Evolutionary conservation across 2,888 invertebrate species (phyloP).

Genomic region (Agapostemon virescens): DNA sequence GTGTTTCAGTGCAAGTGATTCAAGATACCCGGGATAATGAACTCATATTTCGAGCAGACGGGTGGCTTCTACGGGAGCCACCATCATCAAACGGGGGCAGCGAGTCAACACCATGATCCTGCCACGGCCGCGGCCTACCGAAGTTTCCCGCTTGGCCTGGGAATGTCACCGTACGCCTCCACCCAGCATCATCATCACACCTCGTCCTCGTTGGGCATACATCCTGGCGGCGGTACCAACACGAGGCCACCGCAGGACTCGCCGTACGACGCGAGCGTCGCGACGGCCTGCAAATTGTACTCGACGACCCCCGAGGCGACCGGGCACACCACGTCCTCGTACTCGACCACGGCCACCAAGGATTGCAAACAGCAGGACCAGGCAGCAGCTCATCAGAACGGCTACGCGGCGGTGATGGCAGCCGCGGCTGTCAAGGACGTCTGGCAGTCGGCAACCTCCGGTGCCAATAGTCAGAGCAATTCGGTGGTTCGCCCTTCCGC

Average conservation of each 20-base stretch:
- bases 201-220: slow-evolving; percentile 81
- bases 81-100: slow-evolving; percentile 88
- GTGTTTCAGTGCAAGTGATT: slow-evolving; percentile 75
- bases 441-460: slow-evolving; percentile 87
- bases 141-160: slow-evolving; percentile 92
- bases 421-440: slow-evolving; percentile 85
- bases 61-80: slow-evolving; percentile 94
- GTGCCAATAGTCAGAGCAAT: slow-evolving; percentile 84
- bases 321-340: slow-evolving; percentile 83
- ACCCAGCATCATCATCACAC: slow-evolving; percentile 86
- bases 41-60: slow-evolving; percentile 96
- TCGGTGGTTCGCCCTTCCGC: slow-evolving; percentile 89
- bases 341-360: slow-evolving; percentile 84
- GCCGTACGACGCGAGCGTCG: slow-evolving; percentile 94
- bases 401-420: slow-evolving; percentile 87
- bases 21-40: slow-evolving; percentile 85
- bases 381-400: slow-evolving; percentile 83
- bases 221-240: slow-evolving; percentile 86
- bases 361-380: slow-evolving; percentile 87
- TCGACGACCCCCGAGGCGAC: slow-evolving; percentile 84
- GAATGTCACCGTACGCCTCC: slow-evolving; percentile 91
- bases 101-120: slow-evolving; percentile 88
- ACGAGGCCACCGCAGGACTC: slow-evolving; percentile 93
- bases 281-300: slow-evolving; percentile 91
- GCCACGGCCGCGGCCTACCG: slow-evolving; percentile 88